A percentile compares a stretch with the other conserved stretches of the same genome.
phyloP scores from a whole-genome alignment of 1,140 invertebrate species.

The Linepithema humile region DNA sequence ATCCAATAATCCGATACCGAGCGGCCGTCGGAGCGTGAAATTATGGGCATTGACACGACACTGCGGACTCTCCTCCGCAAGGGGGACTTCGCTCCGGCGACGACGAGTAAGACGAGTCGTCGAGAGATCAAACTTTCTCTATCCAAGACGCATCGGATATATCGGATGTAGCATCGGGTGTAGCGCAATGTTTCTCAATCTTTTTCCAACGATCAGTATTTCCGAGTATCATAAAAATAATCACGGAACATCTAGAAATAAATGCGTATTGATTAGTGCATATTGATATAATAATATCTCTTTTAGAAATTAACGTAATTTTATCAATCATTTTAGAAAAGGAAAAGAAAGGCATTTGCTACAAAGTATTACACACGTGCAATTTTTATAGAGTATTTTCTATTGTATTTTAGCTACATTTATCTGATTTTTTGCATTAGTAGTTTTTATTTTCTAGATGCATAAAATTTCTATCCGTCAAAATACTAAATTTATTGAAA shows the following conservation, averaged over 20 bases:
- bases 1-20: conserved; percentile 81
- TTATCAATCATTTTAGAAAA: neutral
- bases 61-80: conserved; percentile 64
- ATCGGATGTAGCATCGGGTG: neutral
- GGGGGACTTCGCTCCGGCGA: conserved; percentile 23
- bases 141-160: neutral
- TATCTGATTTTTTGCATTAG: no score
- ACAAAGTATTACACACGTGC: neutral
- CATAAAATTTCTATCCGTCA: neutral
- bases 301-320: no score
- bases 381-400: neutral
- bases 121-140: conserved; percentile 60
- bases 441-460: neutral
- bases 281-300: neutral
- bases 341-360: neutral
- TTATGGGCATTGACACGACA: conserved; percentile 79
- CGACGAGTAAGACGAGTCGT: conserved; percentile 57
- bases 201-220: neutral
- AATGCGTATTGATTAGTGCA: neutral
- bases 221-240: neutral
- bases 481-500: no score
- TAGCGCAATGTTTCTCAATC: conserved; percentile 34
- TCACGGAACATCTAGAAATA: neutral
- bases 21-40: conserved; percentile 79
- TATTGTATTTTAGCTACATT: neutral